Evolutionary conservation across 2,797 vertebrate species (phyloP).

Genomic region (Orientallactaga sibirica): DNA sequence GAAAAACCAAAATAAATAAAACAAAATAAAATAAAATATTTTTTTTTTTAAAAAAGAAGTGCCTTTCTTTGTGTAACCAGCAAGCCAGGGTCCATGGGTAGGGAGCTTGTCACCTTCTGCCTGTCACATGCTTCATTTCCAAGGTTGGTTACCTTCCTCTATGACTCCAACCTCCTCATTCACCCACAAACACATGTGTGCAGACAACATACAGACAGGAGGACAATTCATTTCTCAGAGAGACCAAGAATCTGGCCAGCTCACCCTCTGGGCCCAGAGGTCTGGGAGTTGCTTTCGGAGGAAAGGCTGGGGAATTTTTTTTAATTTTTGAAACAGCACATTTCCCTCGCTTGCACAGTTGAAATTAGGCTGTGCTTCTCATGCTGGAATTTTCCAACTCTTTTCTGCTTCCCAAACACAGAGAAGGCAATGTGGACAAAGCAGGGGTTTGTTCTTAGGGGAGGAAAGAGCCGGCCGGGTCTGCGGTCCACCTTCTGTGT

Average conservation of each 20-base stretch:
- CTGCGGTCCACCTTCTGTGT: neutral
- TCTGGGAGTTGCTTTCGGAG: slow-evolving; percentile 60
- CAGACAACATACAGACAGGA: neutral
- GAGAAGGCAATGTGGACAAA: slow-evolving; percentile 44
- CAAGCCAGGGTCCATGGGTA: neutral
- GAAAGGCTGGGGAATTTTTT: slow-evolving; percentile 69
- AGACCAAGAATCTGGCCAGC: slow-evolving; percentile 7
- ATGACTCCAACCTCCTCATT: neutral
- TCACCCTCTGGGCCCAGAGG: neutral
- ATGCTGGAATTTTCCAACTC: slow-evolving; percentile 79
- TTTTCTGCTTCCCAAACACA: slow-evolving; percentile 54
- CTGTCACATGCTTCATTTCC: neutral
- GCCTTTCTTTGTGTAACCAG: neutral
- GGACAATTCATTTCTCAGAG: slow-evolving; percentile 27
- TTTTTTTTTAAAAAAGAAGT: neutral
- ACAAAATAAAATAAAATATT: too few relatives aligned
- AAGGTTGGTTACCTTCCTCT: neutral
- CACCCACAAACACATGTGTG: neutral
- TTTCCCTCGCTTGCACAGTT: slow-evolving; percentile 73
- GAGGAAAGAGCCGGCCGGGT: neutral
- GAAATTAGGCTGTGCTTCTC: slow-evolving; percentile 65
- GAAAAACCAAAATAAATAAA: too few relatives aligned
- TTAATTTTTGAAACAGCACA: slow-evolving; percentile 70
- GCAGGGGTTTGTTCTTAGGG: slow-evolving; percentile 61
- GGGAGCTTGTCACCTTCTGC: neutral